A percentile compares a stretch with the other conserved stretches of the same genome.
Evolutionary conservation across 2,113 vertebrate species (phyloP).

Genomic region (Nycticebus coucang): DNA sequence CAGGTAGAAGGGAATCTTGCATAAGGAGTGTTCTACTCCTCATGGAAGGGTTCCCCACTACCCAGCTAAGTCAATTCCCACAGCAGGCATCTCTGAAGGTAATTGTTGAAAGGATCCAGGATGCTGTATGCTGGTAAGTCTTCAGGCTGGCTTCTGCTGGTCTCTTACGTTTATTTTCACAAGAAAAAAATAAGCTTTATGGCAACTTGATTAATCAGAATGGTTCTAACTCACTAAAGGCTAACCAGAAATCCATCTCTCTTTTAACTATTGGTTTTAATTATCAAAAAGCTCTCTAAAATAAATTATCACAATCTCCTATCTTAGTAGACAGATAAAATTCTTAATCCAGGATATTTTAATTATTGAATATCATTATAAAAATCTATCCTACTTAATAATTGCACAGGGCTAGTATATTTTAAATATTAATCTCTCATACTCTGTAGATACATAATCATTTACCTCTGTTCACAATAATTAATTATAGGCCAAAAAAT

Average conservation of each 20-base stretch:
- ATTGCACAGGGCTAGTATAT: neutral
- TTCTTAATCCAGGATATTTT: conserved; percentile 40
- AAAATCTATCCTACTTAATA: conserved; percentile 51
- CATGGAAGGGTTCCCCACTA: conserved; percentile 77
- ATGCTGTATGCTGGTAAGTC: neutral
- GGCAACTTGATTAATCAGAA: neutral
- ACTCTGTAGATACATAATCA: neutral
- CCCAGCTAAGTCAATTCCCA: conserved; percentile 74
- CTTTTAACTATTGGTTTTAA: conserved; percentile 24
- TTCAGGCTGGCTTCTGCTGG: conserved; percentile 18
- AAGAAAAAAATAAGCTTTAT: conserved; percentile 42
- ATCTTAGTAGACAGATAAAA: neutral
- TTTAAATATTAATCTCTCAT: conserved; percentile 44
- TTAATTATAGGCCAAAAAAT: conserved; percentile 35
- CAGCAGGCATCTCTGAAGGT: conserved; percentile 49
- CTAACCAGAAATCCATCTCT: neutral
- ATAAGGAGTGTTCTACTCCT: conserved; percentile 73
- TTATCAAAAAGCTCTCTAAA: conserved; percentile 55
- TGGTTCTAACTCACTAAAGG: neutral
- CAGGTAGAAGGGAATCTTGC: conserved; percentile 75
- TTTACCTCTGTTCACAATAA: conserved; percentile 35
- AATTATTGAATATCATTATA: conserved; percentile 48
- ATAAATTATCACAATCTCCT: conserved; percentile 43
- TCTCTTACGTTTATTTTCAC: neutral
- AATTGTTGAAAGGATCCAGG: conserved; percentile 21